Evolutionary conservation across 2,113 vertebrate genomes (phyloP), one percentile per base, ranked within the genome.

Genomic region (Turdus rufiventris): DNA sequence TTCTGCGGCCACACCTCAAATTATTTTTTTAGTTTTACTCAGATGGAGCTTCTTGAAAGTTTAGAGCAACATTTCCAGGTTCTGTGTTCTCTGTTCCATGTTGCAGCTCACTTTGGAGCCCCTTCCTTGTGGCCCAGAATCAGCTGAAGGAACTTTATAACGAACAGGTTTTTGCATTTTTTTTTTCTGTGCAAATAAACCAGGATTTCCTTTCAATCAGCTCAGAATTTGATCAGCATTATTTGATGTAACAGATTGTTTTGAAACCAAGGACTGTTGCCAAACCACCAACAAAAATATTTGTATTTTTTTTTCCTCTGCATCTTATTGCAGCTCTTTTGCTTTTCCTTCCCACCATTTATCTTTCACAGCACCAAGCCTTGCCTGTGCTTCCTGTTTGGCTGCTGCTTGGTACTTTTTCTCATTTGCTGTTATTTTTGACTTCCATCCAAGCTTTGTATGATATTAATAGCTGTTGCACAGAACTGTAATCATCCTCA

Each of bases 371-470:
- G 17, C 67, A 58, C 91, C 83, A 4, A 83, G 60, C 86, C 72
- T 9, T 48, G 83, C 89, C 83, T 43, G 54, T 4, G 2, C 79
- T 92, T 96, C 93, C 96, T 45, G 18, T 88, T 92, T 73, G 93
- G 91, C 93, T 50, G 21, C 10, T 10, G 58, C 2, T 50, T 7
- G 2, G 43, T 9, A 34, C 8, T 26, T 93, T 93, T 76, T 91
- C 89, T 83, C 67, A 12, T 65, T 92, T 61, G 86, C 91, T 96
- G 91, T 92, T 96, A 83, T 92, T 96, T 94, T 92, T 95, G 76
- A 94, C 72, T 84, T 16, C 84, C 72, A 70, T 80, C 96, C 96
- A 96, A 76, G 91, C 86, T 96, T 92, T 96, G 91, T 91, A 42
- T 11, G 80, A 42, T 96, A 96, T 94, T 94, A 95, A 95, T 96